phyloP scores from a whole-genome alignment of 2,113 vertebrate species.

The Ranitomeya imitator region DNA sequence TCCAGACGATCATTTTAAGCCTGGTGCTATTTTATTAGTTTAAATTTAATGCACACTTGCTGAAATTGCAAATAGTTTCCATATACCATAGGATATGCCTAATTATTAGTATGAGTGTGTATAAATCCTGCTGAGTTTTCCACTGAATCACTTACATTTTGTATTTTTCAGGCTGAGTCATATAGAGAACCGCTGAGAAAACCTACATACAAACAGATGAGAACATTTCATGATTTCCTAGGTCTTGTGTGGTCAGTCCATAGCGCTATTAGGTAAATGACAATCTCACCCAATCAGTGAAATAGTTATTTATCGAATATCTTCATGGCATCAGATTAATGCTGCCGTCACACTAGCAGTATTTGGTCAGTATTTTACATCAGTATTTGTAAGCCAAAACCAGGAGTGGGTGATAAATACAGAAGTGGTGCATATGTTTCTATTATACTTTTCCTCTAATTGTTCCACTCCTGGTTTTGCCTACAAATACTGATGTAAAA shows the following conservation, averaged over 20 bases:
- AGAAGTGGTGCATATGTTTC: too few species aligned
- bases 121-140: slow-evolving; percentile 26
- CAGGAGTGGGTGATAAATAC: too few species aligned
- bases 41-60: slow-evolving; percentile 24
- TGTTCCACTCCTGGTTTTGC: too few species aligned
- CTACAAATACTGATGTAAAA: too few species aligned
- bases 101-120: slow-evolving; percentile 26
- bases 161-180: slow-evolving; percentile 32
- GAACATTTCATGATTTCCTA: not conserved
- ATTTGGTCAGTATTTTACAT: too few species aligned
- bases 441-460: too few species aligned
- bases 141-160: slow-evolving; percentile 43
- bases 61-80: slow-evolving; percentile 35
- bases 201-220: not conserved
- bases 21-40: slow-evolving; percentile 18
- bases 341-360: too few species aligned
- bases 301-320: not conserved
- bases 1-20: slow-evolving; percentile 8
- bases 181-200: not conserved
- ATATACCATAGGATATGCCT: slow-evolving; percentile 9
- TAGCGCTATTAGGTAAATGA: not conserved
- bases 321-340: not conserved
- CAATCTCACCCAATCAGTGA: not conserved
- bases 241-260: not conserved
- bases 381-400: too few species aligned